These are phyloP conservation scores for Alentia gelatinosa DNA, from an alignment of 2,888 invertebrate genomes.

Conservation along the genomic window DNA sequence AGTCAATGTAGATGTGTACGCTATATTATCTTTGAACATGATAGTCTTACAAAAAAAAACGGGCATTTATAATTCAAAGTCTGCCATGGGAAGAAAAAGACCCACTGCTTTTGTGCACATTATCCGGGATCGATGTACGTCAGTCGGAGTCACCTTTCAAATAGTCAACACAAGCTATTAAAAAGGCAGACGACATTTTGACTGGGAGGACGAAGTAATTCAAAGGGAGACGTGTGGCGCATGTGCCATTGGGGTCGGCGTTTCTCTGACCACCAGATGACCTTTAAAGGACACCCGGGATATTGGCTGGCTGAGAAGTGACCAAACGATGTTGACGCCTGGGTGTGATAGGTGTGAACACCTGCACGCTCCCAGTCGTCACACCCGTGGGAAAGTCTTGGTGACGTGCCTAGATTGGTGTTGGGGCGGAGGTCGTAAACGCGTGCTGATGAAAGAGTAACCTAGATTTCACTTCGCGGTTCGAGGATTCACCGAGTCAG, in stretches of 20 bases:
- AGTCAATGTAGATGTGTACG: too few species aligned
- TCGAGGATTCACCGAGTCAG: too few species aligned
- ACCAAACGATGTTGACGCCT: not conserved
- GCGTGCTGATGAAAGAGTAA: too few species aligned
- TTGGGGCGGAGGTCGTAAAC: too few species aligned
- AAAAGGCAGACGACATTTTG: slow-evolving; percentile 1
- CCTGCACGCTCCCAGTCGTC: too few species aligned
- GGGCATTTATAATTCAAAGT: too few species aligned
- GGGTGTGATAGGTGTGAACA: not conserved
- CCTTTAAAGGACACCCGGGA: not conserved
- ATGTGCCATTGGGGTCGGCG: not conserved
- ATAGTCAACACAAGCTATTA: not conserved
- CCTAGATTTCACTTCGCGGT: too few species aligned
- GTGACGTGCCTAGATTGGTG: too few species aligned
- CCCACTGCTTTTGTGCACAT: not conserved
- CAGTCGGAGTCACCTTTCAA: not conserved
- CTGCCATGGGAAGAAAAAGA: too few species aligned
- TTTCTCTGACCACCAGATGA: not conserved
- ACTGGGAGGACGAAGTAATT: not conserved
- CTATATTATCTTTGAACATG: too few species aligned
- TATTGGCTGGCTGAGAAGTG: not conserved
- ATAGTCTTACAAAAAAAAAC: too few species aligned
- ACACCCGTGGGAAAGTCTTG: not conserved
- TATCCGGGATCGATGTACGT: not conserved
- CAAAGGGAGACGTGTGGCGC: not conserved